Evolutionary conservation across 2,888 invertebrate species (phyloP), one percentile per base, ranked within the genome.

Genomic region (Lutraria lutraria): DNA sequence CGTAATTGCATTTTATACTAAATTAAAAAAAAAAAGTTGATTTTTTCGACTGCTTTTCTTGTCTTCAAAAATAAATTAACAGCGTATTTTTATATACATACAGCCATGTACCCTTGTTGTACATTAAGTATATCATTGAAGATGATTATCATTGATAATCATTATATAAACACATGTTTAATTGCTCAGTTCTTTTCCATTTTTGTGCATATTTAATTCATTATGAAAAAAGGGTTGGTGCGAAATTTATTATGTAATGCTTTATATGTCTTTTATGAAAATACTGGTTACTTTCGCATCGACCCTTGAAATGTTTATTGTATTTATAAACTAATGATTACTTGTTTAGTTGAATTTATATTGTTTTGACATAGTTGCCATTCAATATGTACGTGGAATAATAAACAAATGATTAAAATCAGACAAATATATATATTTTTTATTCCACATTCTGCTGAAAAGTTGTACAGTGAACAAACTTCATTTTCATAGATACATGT

Each of bases 361-460:
- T 88, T 88, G 88, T 88, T 88, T 82, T 88, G 72, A 85, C 76
- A 52, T 86, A 83, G 85, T 84, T 85, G 86, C 88, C 86, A 88
- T 88, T 85, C 81, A 63, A 83, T 86, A 83, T 88, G 43, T 43
- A 88, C 82, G 88, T 88, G 88, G 88, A 88, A 88, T 82, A 88
- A 86, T 86, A 88, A 88, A 88, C 56, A 72, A 72, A 88, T 81
- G 81, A 88, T 21, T 81, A 16, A n/a, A 81, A 76, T 76, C 31
- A n/a, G 31, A 76, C 34, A 76, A 15, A 6, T 76, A 31, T 76
- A 29, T 76, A 13, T 12, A 76, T 15, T 31, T 76, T 31, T 76
- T 76, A 29, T 76, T 34, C 21, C 21, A 6, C 21, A 19, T 6
- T 56, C 6, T 6, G 56, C 2, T 43, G 43, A 43, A 43, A 43